Percentiles rank a stretch among this genome's conserved stretches.
These are phyloP conservation scores for Cephus pulcher DNA, from an alignment of 2,888 invertebrate genomes.

Conservation along the genomic window DNA sequence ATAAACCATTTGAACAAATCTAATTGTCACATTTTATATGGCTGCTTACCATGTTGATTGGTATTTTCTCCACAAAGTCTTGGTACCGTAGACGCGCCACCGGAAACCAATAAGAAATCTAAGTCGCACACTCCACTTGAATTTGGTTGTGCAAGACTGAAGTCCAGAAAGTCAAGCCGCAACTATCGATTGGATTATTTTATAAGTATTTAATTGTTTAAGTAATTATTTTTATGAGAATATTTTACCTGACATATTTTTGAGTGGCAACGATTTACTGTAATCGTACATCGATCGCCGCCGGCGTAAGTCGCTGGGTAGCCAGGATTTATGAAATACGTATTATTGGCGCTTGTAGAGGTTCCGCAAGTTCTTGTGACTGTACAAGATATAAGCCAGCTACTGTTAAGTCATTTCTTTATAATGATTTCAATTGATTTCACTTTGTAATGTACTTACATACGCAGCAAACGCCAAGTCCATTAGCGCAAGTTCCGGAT, in stretches of 20 bases:
- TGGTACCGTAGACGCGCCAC: constrained; percentile 77
- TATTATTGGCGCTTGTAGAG: constrained; percentile 80
- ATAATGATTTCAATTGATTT: background rate
- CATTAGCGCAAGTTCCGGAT: constrained; percentile 80
- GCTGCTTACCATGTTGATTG: constrained; percentile 74
- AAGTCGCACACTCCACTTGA: constrained; percentile 78
- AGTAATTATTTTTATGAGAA: background rate
- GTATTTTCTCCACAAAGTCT: constrained; percentile 84
- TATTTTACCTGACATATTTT: constrained; percentile 76
- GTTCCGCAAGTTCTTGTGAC: constrained; percentile 81
- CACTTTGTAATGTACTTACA: constrained; percentile 70
- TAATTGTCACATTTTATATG: background rate
- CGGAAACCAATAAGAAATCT: constrained; percentile 78
- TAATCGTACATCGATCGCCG: constrained; percentile 78
- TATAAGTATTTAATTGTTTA: constrained; percentile 5
- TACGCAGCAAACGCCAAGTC: constrained; percentile 85
- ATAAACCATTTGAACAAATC: background rate
- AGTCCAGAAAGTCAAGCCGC: constrained; percentile 81
- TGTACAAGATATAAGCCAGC: constrained; percentile 58
- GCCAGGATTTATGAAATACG: constrained; percentile 84
- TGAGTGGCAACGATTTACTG: constrained; percentile 76
- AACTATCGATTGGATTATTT: constrained; percentile 69
- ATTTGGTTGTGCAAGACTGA: constrained; percentile 79
- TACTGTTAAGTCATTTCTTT: constrained; percentile 8
- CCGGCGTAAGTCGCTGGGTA: constrained; percentile 80